Conservation (phyloP, 2,888 invertebrate genomes). For the Diaphora mendica region DNA sequence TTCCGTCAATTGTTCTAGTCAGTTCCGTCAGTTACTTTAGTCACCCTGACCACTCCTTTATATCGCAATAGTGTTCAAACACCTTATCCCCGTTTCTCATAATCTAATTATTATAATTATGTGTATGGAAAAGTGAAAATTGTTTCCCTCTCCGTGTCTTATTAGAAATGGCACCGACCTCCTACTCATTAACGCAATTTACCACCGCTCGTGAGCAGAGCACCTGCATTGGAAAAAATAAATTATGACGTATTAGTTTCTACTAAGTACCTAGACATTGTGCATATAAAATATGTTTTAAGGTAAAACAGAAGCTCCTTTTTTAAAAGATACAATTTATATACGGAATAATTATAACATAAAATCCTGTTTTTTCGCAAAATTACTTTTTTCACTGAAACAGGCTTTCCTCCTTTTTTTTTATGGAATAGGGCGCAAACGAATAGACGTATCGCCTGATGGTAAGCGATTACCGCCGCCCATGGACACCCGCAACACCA, state of each 20-base stretch:
- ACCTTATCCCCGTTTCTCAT: conserved; percentile 40
- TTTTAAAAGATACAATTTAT: background rate
- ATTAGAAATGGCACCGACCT: background rate
- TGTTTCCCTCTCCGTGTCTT: conserved; percentile 19
- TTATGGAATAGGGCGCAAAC: too few species aligned
- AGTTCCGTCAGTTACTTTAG: background rate
- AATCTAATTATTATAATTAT: conserved; percentile 48
- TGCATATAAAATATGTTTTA: background rate
- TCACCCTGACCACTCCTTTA: conserved; percentile 28
- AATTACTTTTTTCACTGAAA: too few species aligned
- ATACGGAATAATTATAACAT: background rate
- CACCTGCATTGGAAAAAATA: background rate
- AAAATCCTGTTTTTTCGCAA: background rate
- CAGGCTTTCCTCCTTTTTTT: too few species aligned
- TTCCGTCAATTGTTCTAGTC: background rate
- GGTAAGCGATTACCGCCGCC: too few species aligned
- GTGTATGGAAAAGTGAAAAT: conserved; percentile 39
- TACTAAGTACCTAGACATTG: background rate
- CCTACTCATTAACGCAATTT: background rate
- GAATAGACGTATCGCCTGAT: too few species aligned
- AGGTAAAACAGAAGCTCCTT: background rate
- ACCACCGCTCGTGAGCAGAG: background rate
- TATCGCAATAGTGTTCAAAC: conserved; percentile 35
- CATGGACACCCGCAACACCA: too few species aligned
- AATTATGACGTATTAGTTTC: background rate